Evolutionary conservation across 2,797 vertebrate genomes (phyloP).

Genomic region (Megaceryle alcyon): DNA sequence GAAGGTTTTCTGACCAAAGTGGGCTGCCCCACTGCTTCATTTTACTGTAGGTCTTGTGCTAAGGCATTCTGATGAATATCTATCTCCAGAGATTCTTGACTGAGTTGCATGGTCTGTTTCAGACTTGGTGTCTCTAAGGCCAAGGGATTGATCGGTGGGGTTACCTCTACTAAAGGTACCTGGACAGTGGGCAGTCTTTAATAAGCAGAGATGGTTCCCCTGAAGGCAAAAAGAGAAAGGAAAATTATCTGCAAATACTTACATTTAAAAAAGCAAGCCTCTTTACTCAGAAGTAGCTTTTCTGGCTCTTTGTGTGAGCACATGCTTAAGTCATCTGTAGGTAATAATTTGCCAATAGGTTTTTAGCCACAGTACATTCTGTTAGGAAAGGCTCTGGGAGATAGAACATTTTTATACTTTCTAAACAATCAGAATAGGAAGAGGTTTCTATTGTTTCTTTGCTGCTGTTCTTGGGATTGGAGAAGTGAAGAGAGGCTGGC

Average conservation of each 20-base stretch:
- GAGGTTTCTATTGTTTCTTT: background rate
- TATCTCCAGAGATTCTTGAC: background rate
- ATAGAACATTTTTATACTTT: background rate
- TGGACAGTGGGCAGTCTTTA: background rate
- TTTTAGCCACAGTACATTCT: background rate
- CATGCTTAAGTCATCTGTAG: background rate
- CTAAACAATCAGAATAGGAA: background rate
- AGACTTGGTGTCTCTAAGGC: accelerated
- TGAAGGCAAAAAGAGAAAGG: background rate
- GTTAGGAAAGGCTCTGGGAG: background rate
- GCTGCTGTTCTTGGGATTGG: background rate
- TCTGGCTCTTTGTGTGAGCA: background rate
- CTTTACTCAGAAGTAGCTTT: background rate
- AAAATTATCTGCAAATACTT: background rate
- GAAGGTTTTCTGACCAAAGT: background rate
- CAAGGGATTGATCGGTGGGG: background rate
- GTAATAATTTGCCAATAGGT: background rate
- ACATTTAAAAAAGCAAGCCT: background rate
- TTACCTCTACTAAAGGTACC: background rate
- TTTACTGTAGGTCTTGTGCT: background rate
- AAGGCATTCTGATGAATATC: background rate
- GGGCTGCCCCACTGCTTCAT: background rate
- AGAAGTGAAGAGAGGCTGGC: background rate
- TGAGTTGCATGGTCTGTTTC: background rate
- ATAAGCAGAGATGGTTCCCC: background rate